Evolutionary conservation across 92 coral and sea anemone genomes (phyloP), one percentile per base, ranked within the genome.

Genomic region (Phymanthus crucifer): DNA sequence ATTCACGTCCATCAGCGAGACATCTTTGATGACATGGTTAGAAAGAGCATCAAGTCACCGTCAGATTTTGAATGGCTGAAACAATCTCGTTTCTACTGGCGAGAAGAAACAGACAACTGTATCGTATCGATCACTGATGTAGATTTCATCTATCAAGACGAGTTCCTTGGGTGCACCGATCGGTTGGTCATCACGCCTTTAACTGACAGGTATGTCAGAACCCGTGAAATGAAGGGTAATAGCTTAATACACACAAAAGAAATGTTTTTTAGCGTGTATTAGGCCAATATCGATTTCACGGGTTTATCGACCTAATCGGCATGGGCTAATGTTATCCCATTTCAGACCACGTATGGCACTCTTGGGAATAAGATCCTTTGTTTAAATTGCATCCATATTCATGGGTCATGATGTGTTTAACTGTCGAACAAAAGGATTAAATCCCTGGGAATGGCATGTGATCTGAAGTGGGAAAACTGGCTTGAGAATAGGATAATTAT

Each of bases 21-120:
- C 83, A 95, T 95, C 73, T 95, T 95, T 76, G 99, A 95, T 46
- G 98, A 95, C 13, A 83, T 95, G 92, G 98, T 93, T 77, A 92
- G 92, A 38, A 96, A 93, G 86, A 93, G 87, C 77, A 90, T 96
- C 88, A 96, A 93, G 83, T 74, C 94, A 11, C 96, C 94, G 1
- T 66, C 94, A 74, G 99, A 96, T 73, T 96, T 96, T 72, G 99
- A 96, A 71, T 96, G 99, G 99, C 84, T 96, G 72, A 96, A 96
- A 29, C 99, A 96, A 88, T 96, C 99, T 66, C 93, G 99, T 0
- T 96, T 96, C 77, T 96, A 96, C 81, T 96, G 93, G 93, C 89
- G 97, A 45, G 99, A 96, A 64, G 99, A 96, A 72, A 96, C 99
- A 10, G 98, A 93, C 38, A 94, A 96, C 77, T 96, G 99, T 47